These are phyloP conservation scores for Drosophila peninsularis DNA, from an alignment of 2,888 invertebrate species.

Conservation along the genomic window DNA sequence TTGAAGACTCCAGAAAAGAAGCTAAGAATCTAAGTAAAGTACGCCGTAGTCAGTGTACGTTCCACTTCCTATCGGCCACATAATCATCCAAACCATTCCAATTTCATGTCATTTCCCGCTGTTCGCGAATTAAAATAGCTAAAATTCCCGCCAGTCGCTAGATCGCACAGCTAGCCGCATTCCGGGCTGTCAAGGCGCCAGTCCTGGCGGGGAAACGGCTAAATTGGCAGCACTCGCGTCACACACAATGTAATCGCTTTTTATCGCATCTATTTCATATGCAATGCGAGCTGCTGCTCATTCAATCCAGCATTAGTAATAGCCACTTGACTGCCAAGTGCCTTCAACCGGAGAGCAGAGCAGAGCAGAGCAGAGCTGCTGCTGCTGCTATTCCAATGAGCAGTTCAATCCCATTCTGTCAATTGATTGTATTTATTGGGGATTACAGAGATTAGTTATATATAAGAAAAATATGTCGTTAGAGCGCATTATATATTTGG, in stretches of 20 bases:
- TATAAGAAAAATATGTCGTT: constrained; percentile 16
- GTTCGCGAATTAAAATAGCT: no score
- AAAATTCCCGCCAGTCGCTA: no score
- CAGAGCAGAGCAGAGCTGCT: neutral
- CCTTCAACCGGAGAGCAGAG: neutral
- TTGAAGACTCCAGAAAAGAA: no score
- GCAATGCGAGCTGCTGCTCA: constrained; percentile 1
- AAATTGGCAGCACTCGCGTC: neutral
- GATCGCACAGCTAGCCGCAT: no score
- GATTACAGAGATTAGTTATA: constrained; percentile 18
- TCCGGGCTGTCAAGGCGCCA: no score
- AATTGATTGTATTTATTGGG: constrained; percentile 29
- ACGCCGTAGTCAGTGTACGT: no score
- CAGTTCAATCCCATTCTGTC: neutral
- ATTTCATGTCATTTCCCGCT: no score
- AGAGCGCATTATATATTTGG: constrained; percentile 1
- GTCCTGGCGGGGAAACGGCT: no score
- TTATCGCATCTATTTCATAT: constrained; percentile 4
- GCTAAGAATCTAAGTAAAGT: no score
- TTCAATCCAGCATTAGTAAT: neutral
- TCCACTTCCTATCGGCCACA: no score
- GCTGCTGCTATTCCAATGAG: neutral
- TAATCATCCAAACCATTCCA: no score
- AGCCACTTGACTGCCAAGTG: constrained; percentile 1
- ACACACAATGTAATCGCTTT: constrained; percentile 5